Evolutionary conservation across 2,113 vertebrate genomes (phyloP), one percentile per base, ranked within the genome.

Genomic region (Nipponia nippon): DNA sequence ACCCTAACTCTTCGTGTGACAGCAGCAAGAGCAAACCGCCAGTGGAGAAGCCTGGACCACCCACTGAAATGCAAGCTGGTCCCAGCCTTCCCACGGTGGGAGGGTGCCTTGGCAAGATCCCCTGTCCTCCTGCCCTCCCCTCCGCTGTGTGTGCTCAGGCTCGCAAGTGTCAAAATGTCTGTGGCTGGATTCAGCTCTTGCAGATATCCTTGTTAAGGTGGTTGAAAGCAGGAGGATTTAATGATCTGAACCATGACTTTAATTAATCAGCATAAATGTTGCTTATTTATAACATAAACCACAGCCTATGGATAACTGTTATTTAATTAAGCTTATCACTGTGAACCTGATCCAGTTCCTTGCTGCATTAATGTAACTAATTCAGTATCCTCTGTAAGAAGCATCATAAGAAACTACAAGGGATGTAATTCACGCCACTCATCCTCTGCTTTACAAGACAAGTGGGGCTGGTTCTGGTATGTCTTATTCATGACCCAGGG

Each of bases 291-390:
- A 93, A 66, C 62, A 32, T 25, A 93, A 95, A 84, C 10, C 66
- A 21, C 59, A 50, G 83, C 92, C 90, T 75, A 42, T 94, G 94
- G 96, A 94, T 96, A 97, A 85, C 81, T 94, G 88, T 92, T 95
- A 90, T 97, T 98, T 98, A 98, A 98, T 98, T 98, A 98, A 88
- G 95, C 93, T 98, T 96, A 97, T 98, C 97, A 27, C 93, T 50
- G 86, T 27, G 80, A 97, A 63, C 88, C 95, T 10, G 46, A 96
- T 92, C 96, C 95, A 42, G 80, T 53, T 81, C 80, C 93, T 97
- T 84, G 86, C 94, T 97, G 96, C 96, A 96, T 95, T 95, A 69
- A 67, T 95, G 93, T 72, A 85, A 75, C 94, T 98, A 90, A 97
- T 97, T 97, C 97, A 87, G 79, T 78, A 67, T 97, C 96, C 86